Evolutionary conservation across 2,113 vertebrate species (phyloP), one percentile per base, ranked within the genome.

Genomic region (Alligator mississippiensis): DNA sequence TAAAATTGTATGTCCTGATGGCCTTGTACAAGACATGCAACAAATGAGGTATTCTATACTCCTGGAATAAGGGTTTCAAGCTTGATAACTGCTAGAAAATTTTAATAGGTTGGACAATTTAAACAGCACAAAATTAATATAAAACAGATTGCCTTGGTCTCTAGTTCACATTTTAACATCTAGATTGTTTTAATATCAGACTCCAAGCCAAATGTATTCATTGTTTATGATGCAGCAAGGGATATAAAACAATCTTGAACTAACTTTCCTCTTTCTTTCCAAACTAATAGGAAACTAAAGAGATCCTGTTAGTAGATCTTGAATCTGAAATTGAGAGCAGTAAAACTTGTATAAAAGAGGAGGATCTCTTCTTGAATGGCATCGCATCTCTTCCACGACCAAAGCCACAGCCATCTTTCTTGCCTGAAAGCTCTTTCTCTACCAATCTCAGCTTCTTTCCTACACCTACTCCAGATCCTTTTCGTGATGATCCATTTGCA

Each of bases 261-360:
- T 98, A 98, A 98, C 77, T 87, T 96, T 90, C 80, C 96, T 88
- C 97, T 98, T 97, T 97, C 95, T 98, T 97, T 97, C 97, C 95
- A 95, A 97, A 98, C 96, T 98, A 98, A 98, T 98, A 99, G 99
- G 99, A 98, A 94, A 97, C 97, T 98, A 99, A 99, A 98, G 99
- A 99, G 96, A 98, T 98, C 97, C 98, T 99, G 91, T 99, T 99
- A 99, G 98, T 99, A 99, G 99, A 99, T 97, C 98, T 99, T 98
- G 98, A 99, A 95, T 98, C 98, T 98, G 99, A 99, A 98, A 98
- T 99, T 98, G 98, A 99, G 98, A 98, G 97, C 98, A 99, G 98
- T 98, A 98, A 99, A 96, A 98, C 98, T 97, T 98, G 98, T 98
- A 96, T 98, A 98, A 98, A 98, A 98, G 98, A 98, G 96, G 97